Base-by-base conservation (phyloP, 92 coral and sea anemone genomes). In the Palythoa heliodiscus region DNA sequence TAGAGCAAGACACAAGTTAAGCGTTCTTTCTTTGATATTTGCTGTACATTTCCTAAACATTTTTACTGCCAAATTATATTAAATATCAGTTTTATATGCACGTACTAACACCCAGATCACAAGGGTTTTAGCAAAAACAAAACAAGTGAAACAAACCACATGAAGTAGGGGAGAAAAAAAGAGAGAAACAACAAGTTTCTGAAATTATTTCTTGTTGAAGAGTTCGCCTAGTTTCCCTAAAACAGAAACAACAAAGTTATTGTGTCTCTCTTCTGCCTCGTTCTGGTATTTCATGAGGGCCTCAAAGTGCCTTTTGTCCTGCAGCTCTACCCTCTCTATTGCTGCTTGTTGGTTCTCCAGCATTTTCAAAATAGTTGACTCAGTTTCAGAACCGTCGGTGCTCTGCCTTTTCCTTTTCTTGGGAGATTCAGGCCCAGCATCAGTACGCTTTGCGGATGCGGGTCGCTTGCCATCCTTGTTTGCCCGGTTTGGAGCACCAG, bases 201-300 rank as follows among this genome's bases (percentile, higher is more conserved):
- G 57, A 73, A 73, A 48, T 73, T 73, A 73, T 11, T 73, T 73
- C 78, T 73, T 73, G 78, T 47, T 78, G 70, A 57, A 57, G 71
- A 55, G 83, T 78, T 78, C 83, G 71, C 83, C 83, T 48, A 86
- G 84, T 50, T 67, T 78, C 76, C 73, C 71, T 77, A 86, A 77
- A 22, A 69, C 84, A 64, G 83, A 58, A 40, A 86, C 53, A 76
- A 82, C 81, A 74, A 88, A 83, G 50, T 88, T 87, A 47, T 88
- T 83, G 73, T 88, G 88, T 52, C 85, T 83, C 79, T 83, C 79
- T 75, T 82, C 90, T 48, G 83, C 91, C 70, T 88, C 91, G 53
- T 54, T 60, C 73, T 88, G 63, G 40, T 83, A 67, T 57, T 83
- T 83, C 84, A 88, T 57, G 77, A 88, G 87, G 70, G 75, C 82